Evolutionary conservation across 2,888 invertebrate genomes (phyloP), one percentile per base, ranked within the genome.

Genomic region (Ormia ochracea): DNA sequence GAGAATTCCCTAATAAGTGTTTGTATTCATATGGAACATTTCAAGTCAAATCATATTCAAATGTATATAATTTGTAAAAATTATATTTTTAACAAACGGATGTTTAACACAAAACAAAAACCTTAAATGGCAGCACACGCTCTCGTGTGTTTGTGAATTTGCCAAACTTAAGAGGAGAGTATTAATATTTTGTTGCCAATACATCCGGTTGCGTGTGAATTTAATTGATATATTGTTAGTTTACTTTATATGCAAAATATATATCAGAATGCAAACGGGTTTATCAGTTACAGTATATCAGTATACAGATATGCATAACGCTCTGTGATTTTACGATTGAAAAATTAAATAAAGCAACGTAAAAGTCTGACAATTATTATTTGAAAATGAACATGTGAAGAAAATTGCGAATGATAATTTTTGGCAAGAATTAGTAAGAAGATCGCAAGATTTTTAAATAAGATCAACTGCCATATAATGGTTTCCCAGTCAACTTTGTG

Each of bases 201-300:
- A 72, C 75, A 80, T 80, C 80, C 80, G 80, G 80, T 80, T 80
- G 80, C 76, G 68, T 80, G 80, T 80, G 80, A 80, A 73, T 56
- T 68, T 68, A 69, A 76, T 63, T 72, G 80, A 80, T 69, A 58
- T 68, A 50, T 68, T 52, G 70, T 66, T 79, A 66, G 61, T 33
- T 79, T 59, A 41, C 79, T 52, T 75, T 75, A 72, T 75, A 70
- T 65, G 70, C 58, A 54, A 50, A 3, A 59, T 38, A 28, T 38
- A 21, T 23, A 26, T 45, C 41, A 36, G 41, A 59, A 26, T 43
- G 28, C 26, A 48, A 38, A 41, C 17, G 9, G 31, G 38, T 75
- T 14, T 56, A 41, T 33, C 33, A 23, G 21, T 68, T 36, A 56
- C 14, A 36, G 1, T 48, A 65, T 23, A 38, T n/a, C n/a, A n/a